Base-by-base conservation (phyloP, 2,888 invertebrate species). In the Meiosimyza platycephala region DNA sequence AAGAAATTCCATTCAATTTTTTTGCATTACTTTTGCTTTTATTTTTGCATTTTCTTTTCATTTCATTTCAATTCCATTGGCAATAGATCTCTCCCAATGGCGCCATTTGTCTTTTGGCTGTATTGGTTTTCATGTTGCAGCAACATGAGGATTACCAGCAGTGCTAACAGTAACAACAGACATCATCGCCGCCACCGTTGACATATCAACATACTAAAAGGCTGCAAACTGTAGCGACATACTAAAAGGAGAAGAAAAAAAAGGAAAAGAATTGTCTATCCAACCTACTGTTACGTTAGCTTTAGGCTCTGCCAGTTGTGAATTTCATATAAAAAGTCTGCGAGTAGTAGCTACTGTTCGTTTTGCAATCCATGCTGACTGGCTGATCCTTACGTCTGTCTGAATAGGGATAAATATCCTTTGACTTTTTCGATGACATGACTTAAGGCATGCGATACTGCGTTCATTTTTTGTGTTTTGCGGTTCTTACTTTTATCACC, bases 41-140 rank as follows among this genome's bases (percentile, higher is more conserved):
- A 15, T 50, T 51, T 51, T 15, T 64, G 16, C 51, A 50, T 64
- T 64, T 50, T 28, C 50, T 64, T 64, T 13, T 40, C 62, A 63
- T 62, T 62, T 9, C 48, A 63, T 47, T 55, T 47, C 57, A 80
- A 79, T 78, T 78, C 78, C 77, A 79, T 75, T 76, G 77, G 80
- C 79, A 78, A 79, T 80, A 79, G 79, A 81, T 81, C 78, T 79
- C 74, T 76, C 77, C 78, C 81, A 80, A 81, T 18, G 81, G 81
- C 79, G 83, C 81, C 83, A 84, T 84, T 84, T 85, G 84, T 84
- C 85, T 85, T 82, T 75, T 79, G 68, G 78, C 77, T 75, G 77
- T 75, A 77, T 78, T 40, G 72, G 74, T 54, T 67, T 33, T 11
- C 7, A 47, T 11, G 13, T 73, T 65, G 65, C 59, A 51, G 62